Evolutionary conservation across 2,888 invertebrate genomes (phyloP).

Genomic region (Hedychridium roseum): DNA sequence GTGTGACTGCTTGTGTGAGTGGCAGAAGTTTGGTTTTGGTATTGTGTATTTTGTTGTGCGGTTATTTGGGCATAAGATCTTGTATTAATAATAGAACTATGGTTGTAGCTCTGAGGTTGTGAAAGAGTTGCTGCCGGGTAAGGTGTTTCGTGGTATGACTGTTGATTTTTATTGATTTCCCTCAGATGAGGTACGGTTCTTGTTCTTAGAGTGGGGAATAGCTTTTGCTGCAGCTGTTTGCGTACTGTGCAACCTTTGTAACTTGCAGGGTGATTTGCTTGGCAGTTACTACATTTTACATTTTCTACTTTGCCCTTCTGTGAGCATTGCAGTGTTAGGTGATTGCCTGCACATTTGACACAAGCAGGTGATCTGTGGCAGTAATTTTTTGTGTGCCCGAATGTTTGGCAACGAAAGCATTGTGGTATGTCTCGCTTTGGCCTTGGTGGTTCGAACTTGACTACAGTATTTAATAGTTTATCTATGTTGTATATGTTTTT

Average conservation of each 20-base stretch:
- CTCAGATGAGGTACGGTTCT: not conserved
- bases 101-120: too few relatives aligned
- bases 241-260: conserved; percentile 29
- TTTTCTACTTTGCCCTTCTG: conserved; percentile 3
- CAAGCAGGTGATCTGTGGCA: not conserved
- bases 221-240: conserved; percentile 12
- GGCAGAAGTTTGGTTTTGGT: too few relatives aligned
- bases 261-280: conserved; percentile 31
- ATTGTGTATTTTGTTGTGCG: too few relatives aligned
- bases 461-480: not conserved
- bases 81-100: too few relatives aligned
- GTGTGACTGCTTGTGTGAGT: too few relatives aligned
- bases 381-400: not conserved
- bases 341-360: not conserved
- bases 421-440: conserved; percentile 3
- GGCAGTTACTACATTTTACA: conserved; percentile 33
- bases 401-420: conserved; percentile 1
- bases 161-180: not conserved
- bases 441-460: not conserved
- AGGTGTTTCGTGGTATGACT: not conserved
- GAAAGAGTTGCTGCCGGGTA: too few relatives aligned
- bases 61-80: too few relatives aligned
- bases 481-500: conserved; percentile 1
- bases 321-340: conserved; percentile 8
- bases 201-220: conserved; percentile 3